A percentile compares a stretch with the other conserved stretches of the same genome.
Evolutionary conservation across 2,888 invertebrate species (phyloP).

Genomic region (Eulithis testata): DNA sequence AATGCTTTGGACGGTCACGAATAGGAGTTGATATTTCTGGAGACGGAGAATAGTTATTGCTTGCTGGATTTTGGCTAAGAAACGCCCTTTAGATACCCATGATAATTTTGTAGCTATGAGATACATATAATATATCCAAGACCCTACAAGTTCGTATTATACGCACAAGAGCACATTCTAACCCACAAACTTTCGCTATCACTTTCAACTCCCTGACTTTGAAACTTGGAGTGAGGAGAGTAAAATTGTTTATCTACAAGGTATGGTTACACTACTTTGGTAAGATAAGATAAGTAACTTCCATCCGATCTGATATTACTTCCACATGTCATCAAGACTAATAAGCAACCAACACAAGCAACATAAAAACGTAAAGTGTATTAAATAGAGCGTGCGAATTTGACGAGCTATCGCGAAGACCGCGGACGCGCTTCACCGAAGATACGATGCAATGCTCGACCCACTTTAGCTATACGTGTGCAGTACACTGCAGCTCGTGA

Average conservation of each 20-base stretch:
- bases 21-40: conserved; percentile 15
- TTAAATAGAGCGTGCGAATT: conserved; percentile 78
- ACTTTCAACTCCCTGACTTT: conserved; percentile 4
- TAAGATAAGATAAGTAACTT: conserved; percentile 5
- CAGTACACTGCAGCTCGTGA: conserved; percentile 14
- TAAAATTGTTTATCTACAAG: neutral
- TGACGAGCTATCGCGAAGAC: conserved; percentile 70
- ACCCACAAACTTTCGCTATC: conserved; percentile 6
- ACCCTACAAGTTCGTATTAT: neutral
- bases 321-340: conserved; percentile 25
- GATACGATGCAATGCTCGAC: conserved; percentile 78
- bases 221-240: neutral
- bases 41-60: conserved; percentile 4
- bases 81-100: neutral
- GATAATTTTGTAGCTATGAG: neutral
- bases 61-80: neutral
- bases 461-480: conserved; percentile 54
- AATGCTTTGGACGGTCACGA: conserved; percentile 17
- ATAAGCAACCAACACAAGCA: conserved; percentile 22
- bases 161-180: neutral
- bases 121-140: neutral
- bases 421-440: conserved; percentile 67
- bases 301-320: conserved; percentile 25
- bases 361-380: conserved; percentile 56
- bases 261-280: neutral